phyloP scores from a whole-genome alignment of 2,888 invertebrate species.

The Resseliella maxima region DNA sequence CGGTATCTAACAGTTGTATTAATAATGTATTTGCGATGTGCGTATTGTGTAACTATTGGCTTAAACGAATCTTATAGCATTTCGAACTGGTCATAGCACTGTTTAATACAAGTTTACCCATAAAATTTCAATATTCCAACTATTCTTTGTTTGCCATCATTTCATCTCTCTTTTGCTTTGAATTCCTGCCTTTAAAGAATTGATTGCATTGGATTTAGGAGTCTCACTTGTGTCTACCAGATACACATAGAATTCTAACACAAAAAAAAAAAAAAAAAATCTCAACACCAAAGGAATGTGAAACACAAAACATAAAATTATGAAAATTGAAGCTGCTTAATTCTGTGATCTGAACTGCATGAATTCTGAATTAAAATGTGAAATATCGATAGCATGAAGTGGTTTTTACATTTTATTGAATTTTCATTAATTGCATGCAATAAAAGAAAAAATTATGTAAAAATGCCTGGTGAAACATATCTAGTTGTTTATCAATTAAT shows the following conservation, averaged over 20 bases:
- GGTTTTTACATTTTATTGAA: not conserved
- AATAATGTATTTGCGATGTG: not conserved
- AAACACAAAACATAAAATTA: not conserved
- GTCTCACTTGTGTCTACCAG: not conserved
- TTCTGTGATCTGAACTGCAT: not conserved
- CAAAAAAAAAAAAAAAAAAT: too few species aligned
- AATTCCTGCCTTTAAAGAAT: not conserved
- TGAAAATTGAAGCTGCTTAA: not conserved
- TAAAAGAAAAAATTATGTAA: too few species aligned
- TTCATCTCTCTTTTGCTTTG: not conserved
- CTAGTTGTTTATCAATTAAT: not conserved
- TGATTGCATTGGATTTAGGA: not conserved
- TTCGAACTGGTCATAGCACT: not conserved
- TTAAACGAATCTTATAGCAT: not conserved
- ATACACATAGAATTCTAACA: not conserved
- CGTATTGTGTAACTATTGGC: slow-evolving; percentile 21
- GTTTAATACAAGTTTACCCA: not conserved
- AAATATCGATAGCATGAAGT: not conserved
- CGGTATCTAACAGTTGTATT: slow-evolving; percentile 17
- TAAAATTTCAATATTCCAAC: slow-evolving; percentile 19
- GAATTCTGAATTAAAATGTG: not conserved
- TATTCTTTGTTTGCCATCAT: not conserved
- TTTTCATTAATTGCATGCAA: slow-evolving; percentile 8
- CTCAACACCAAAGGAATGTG: not conserved
- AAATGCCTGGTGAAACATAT: not conserved